Conservation (phyloP, 37 sponge, comb jelly and placozoan species). For the Eunapius fragilis region DNA sequence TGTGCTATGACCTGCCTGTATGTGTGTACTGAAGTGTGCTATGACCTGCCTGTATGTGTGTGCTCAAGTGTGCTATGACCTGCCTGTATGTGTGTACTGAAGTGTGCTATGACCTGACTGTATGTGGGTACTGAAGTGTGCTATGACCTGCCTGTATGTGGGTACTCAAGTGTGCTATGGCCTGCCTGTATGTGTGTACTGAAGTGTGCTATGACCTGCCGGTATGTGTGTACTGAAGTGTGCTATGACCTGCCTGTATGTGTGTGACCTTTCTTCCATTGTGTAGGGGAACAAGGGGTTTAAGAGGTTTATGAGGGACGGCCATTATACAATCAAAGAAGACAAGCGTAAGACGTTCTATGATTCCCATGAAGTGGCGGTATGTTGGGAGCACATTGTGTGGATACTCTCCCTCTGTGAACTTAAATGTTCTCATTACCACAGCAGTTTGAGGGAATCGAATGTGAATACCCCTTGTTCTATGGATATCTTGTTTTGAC, state of each 20-base stretch:
- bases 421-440: background rate
- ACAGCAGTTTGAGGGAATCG: conserved; percentile 79
- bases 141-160: too few relatives aligned
- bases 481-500: conserved; percentile 41
- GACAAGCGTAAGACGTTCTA: conserved; percentile 35
- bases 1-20: too few relatives aligned
- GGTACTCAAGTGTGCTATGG: too few relatives aligned
- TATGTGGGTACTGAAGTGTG: too few relatives aligned
- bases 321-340: conserved; percentile 75
- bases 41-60: too few relatives aligned
- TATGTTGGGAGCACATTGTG: background rate
- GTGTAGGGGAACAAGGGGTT: conserved; percentile 13
- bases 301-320: conserved; percentile 75
- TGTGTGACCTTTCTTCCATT: background rate
- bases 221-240: background rate
- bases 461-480: conserved; percentile 89
- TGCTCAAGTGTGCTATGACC: too few relatives aligned
- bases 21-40: too few relatives aligned
- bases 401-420: background rate
- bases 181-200: too few relatives aligned
- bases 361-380: conserved; percentile 48
- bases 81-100: too few relatives aligned
- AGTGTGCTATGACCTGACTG: too few relatives aligned
- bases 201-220: too few relatives aligned
- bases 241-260: background rate